Evolutionary conservation across 1,140 invertebrate species (phyloP).

Genomic region (Leptestheria dahalacensis): DNA sequence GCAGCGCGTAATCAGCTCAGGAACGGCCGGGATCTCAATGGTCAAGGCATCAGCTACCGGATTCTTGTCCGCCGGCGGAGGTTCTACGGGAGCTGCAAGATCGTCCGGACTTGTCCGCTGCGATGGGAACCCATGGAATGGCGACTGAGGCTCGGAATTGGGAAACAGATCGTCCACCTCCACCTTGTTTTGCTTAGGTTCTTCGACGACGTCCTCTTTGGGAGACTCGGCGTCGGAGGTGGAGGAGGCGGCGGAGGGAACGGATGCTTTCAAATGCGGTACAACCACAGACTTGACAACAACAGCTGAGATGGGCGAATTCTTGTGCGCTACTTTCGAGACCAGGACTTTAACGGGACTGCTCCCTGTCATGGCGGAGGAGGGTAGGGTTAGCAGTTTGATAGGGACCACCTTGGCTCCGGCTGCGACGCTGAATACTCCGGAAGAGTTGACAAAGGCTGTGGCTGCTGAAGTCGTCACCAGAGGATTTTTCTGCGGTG

Average conservation of each 20-base stretch:
- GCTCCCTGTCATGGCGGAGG: not conserved
- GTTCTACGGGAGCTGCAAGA: not conserved
- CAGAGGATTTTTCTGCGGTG: not conserved
- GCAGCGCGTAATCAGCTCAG: conserved; percentile 11
- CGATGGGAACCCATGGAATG: conserved; percentile 13
- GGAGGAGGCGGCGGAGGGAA: conserved; percentile 1
- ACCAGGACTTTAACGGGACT: conserved; percentile 23
- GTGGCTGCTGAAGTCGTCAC: not conserved
- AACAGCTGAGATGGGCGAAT: conserved; percentile 13
- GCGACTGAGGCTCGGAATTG: conserved; percentile 8
- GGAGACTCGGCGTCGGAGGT: not conserved
- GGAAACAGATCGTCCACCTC: not conserved
- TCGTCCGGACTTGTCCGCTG: conserved; percentile 2
- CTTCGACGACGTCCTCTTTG: not conserved
- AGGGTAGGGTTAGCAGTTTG: conserved; percentile 26
- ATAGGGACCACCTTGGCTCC: conserved; percentile 28
- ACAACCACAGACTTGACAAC: conserved; percentile 19
- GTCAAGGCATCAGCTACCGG: conserved; percentile 54
- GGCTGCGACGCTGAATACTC: conserved; percentile 18
- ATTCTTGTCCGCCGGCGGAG: conserved; percentile 32
- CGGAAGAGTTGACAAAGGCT: not conserved
- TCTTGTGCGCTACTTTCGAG: conserved; percentile 16
- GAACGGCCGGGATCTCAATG: conserved; percentile 51
- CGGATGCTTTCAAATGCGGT: conserved; percentile 16
- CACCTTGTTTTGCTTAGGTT: not conserved